Evolutionary conservation across 2,888 invertebrate species (phyloP).

Genomic region (Resseliella maxima): DNA sequence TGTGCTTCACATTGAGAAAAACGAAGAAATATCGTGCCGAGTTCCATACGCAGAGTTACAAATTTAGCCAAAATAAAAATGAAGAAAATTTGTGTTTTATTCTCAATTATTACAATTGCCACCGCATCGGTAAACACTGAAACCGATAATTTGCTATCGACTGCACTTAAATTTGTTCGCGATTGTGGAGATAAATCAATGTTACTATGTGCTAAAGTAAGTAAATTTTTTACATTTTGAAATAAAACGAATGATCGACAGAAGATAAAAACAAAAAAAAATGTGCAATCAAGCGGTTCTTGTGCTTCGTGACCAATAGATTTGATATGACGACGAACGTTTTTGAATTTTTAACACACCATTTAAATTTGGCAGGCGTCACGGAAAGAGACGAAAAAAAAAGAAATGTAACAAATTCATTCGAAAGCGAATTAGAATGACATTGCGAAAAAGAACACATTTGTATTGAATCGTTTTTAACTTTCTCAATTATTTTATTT

Average conservation of each 20-base stretch:
- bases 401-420: not conserved
- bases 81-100: conserved; percentile 69
- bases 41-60: conserved; percentile 56
- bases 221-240: conserved; percentile 54
- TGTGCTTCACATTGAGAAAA: not conserved
- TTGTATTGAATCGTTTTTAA: not conserved
- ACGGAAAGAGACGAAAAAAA: no score
- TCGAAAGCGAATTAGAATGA: not conserved
- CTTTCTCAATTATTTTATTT: no score
- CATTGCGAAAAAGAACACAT: no score
- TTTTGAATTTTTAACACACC: not conserved
- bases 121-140: conserved; percentile 69
- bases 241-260: conserved; percentile 11
- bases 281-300: not conserved
- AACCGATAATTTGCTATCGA: conserved; percentile 72
- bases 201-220: conserved; percentile 80
- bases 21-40: conserved; percentile 9
- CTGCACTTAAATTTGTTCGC: conserved; percentile 76
- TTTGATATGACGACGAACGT: not conserved
- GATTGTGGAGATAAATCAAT: conserved; percentile 78
- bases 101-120: conserved; percentile 69
- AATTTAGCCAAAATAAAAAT: conserved; percentile 60
- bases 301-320: conserved; percentile 11
- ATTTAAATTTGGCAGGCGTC: not conserved
- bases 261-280: not conserved